Percentiles rank a stretch among this genome's conserved stretches.
These are phyloP conservation scores for Phylloscopus trochiloides DNA, from an alignment of 2,113 vertebrate species.

Conservation along the genomic window DNA sequence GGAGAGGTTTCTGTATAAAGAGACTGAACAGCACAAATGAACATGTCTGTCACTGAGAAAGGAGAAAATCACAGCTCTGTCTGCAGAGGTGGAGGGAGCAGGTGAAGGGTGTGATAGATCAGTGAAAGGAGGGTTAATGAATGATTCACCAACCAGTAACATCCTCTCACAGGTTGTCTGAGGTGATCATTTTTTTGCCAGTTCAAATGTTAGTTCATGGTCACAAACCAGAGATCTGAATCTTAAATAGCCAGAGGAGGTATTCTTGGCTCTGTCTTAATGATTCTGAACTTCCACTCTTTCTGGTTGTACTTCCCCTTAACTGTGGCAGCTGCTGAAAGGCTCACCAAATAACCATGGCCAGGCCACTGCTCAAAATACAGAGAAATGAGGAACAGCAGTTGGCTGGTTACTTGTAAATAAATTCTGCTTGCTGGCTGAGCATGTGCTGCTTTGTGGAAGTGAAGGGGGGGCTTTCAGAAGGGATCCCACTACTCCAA, in stretches of 20 bases:
- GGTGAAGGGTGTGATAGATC: not conserved
- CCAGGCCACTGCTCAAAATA: not conserved
- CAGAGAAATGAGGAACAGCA: not conserved
- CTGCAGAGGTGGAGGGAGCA: not conserved
- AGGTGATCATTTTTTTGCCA: not conserved
- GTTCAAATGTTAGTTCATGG: not conserved
- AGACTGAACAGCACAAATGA: not conserved
- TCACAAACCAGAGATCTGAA: not conserved
- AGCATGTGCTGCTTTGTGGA: not conserved
- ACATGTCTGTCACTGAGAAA: not conserved
- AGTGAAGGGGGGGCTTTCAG: not conserved
- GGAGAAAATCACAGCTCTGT: not conserved
- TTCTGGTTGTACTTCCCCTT: not conserved
- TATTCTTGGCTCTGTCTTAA: not conserved
- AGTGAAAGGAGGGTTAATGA: not conserved
- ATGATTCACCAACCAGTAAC: not conserved
- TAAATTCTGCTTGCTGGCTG: not conserved
- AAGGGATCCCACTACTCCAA: not conserved
- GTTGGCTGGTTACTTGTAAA: not conserved
- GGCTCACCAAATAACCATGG: not conserved
- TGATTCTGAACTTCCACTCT: not conserved
- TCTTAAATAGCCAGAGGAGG: not conserved
- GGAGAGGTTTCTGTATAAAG: not conserved
- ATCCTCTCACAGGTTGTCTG: not conserved
- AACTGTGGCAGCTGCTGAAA: not conserved